Evolutionary conservation across 35 echinoderm and acorn worm genomes (phyloP).

Genomic region (Ophioderma brevispina): DNA sequence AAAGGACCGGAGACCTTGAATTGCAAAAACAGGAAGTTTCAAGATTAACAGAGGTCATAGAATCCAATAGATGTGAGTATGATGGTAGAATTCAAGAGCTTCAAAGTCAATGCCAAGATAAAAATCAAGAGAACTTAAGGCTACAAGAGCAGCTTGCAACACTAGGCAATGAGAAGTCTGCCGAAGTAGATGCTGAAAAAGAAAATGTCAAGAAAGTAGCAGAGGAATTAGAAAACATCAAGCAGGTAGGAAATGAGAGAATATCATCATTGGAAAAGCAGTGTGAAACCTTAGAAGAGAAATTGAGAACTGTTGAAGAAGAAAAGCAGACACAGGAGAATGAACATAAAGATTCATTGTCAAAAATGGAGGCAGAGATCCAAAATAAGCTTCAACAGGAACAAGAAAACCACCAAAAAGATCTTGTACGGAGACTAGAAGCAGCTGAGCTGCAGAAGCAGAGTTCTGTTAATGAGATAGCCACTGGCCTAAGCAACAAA

Average conservation of each 20-base stretch:
- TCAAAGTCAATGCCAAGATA: slow-evolving; percentile 6
- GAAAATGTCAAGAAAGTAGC: slow-evolving; percentile 12
- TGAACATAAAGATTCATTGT: slow-evolving; percentile 50
- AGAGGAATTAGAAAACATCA: slow-evolving; percentile 26
- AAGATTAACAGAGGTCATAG: not conserved
- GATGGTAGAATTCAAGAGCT: not conserved
- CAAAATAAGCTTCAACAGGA: slow-evolving; percentile 54
- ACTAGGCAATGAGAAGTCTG: not conserved
- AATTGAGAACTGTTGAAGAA: slow-evolving; percentile 32
- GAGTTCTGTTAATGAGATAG: slow-evolving; percentile 69
- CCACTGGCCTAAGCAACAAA: slow-evolving; percentile 49
- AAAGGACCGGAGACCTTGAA: not conserved
- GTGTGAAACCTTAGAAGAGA: slow-evolving; percentile 29
- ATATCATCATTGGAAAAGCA: slow-evolving; percentile 12
- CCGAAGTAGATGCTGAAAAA: slow-evolving; percentile 17
- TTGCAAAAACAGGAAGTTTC: not conserved
- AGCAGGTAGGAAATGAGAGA: slow-evolving; percentile 7
- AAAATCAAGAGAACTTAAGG: slow-evolving; percentile 36
- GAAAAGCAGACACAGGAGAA: slow-evolving; percentile 21
- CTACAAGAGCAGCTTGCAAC: slow-evolving; percentile 22
- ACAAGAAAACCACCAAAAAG: slow-evolving; percentile 66
- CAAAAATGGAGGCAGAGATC: slow-evolving; percentile 40
- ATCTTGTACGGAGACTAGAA: slow-evolving; percentile 62
- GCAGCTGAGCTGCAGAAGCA: slow-evolving; percentile 67
- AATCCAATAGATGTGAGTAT: not conserved